Percentiles rank a stretch among this genome's conserved stretches.
Conservation (phyloP, 2,888 invertebrate species). For the Hecatera dysodea region DNA sequence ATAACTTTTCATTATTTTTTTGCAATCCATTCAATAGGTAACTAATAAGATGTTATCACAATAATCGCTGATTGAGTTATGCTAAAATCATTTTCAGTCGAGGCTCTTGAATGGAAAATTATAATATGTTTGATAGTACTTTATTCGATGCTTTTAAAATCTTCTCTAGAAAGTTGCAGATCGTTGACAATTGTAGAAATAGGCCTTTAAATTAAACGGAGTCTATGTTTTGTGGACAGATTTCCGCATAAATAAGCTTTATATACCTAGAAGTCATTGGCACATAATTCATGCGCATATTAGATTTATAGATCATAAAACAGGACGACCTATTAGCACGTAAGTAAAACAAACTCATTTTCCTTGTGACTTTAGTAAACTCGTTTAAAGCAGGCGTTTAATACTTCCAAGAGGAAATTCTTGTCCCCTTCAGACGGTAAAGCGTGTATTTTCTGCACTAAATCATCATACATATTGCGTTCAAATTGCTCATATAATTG, state of each 20-base stretch:
- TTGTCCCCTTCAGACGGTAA: conserved; percentile 9
- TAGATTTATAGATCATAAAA: background rate
- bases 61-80: background rate
- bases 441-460: conserved; percentile 17
- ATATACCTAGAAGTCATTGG: background rate
- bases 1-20: too few species aligned
- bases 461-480: conserved; percentile 7
- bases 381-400: conserved; percentile 19
- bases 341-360: too few species aligned
- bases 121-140: too few species aligned
- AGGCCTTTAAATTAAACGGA: too few species aligned
- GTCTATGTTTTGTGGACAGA: too few species aligned
- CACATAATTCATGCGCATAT: background rate
- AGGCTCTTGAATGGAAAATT: background rate
- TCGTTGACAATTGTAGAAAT: too few species aligned
- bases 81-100: too few species aligned
- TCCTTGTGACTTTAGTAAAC: too few species aligned
- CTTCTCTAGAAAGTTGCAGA: background rate
- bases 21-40: too few species aligned
- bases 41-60: background rate
- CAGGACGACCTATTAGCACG: background rate
- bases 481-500: conserved; percentile 19
- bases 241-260: too few species aligned
- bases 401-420: conserved; percentile 19
- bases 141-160: too few species aligned